phyloP scores from a whole-genome alignment of 2,888 invertebrate genomes.

The Morinoia aosen region DNA sequence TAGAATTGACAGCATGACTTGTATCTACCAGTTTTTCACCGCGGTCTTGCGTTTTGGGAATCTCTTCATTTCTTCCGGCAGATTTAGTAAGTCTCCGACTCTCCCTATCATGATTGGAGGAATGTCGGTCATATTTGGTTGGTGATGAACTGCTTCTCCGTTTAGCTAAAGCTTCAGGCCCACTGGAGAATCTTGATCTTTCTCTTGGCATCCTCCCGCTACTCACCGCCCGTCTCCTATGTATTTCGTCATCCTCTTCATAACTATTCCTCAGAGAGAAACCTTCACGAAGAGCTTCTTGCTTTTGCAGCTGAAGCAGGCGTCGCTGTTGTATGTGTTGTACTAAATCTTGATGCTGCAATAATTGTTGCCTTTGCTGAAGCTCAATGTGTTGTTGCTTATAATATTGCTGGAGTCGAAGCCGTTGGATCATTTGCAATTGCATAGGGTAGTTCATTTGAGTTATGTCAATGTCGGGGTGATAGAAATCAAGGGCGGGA shows the following conservation, averaged over 20 bases:
- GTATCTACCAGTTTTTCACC: background rate
- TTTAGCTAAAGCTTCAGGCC: background rate
- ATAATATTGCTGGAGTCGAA: conserved; percentile 22
- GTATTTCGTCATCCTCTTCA: background rate
- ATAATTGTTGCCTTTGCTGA: conserved; percentile 3
- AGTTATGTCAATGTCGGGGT: conserved; percentile 6
- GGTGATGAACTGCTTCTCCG: conserved; percentile 39
- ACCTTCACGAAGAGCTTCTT: conserved; percentile 18
- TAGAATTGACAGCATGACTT: background rate
- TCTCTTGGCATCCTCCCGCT: conserved; percentile 13
- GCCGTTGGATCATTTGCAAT: conserved; percentile 29
- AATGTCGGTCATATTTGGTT: background rate
- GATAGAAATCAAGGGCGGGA: background rate
- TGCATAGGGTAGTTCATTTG: conserved; percentile 44
- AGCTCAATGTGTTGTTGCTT: conserved; percentile 12
- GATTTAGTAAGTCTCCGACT: background rate
- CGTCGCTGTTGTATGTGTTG: conserved; percentile 30
- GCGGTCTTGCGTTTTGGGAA: background rate
- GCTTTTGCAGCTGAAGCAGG: background rate
- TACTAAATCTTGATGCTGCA: background rate
- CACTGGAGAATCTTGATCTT: background rate
- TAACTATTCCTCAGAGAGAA: background rate
- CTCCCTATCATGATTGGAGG: background rate
- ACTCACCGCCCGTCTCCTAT: background rate
- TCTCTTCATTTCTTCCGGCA: background rate